Percentiles rank a stretch among this genome's conserved stretches.
Conservation (phyloP, 2,888 invertebrate species). For the Scaeva pyrastri region DNA sequence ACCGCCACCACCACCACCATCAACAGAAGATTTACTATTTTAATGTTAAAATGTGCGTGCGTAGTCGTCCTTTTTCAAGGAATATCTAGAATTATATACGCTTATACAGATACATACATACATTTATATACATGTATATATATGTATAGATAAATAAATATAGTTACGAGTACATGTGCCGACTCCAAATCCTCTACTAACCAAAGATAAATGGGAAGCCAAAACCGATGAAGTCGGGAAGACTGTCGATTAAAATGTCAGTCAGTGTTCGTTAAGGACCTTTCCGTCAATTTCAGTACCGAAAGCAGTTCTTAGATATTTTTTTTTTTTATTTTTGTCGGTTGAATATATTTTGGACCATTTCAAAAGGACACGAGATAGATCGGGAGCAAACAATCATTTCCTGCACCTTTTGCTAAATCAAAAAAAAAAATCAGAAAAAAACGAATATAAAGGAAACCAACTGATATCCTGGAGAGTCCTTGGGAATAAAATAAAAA, state of each 20-base stretch:
- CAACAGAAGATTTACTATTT: conserved; percentile 37
- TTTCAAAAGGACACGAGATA: conserved; percentile 6
- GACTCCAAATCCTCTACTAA: conserved; percentile 15
- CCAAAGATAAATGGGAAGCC: conserved; percentile 38
- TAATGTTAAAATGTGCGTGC: conserved; percentile 59
- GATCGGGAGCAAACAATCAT: conserved; percentile 38
- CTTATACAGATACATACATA: no score
- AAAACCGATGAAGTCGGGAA: conserved; percentile 44
- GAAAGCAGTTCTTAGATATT: conserved; percentile 49
- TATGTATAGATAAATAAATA: background rate
- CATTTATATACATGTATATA: background rate
- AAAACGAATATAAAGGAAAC: conserved; percentile 14
- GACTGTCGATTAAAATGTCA: conserved; percentile 75
- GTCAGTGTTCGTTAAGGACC: conserved; percentile 70
- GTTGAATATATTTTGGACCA: conserved; percentile 54
- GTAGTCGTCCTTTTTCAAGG: conserved; percentile 39
- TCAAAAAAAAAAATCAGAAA: conserved; percentile 44
- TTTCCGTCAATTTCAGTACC: conserved; percentile 69
- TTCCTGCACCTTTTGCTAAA: conserved; percentile 67
- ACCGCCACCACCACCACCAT: background rate
- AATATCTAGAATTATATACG: conserved; percentile 10
- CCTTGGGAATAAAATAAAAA: conserved; percentile 40
- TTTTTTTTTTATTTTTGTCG: conserved; percentile 20
- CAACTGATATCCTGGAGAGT: conserved; percentile 52
- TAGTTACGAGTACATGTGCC: background rate